These are phyloP conservation scores for Seira musarum DNA, from an alignment of 2,888 invertebrate species.

Conservation along the genomic window DNA sequence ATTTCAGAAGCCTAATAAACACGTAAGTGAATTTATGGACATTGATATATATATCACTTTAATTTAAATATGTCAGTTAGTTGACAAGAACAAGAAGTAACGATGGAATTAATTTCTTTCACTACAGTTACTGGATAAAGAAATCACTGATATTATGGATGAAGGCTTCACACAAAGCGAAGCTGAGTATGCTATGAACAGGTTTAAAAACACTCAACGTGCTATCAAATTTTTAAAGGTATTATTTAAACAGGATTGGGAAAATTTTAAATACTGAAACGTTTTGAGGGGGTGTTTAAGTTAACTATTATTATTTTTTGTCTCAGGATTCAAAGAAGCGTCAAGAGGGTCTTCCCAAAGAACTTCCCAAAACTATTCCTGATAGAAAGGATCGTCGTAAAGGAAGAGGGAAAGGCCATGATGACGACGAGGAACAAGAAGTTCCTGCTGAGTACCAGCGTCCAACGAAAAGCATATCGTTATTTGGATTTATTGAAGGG, in stretches of 20 bases:
- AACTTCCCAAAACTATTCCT: not conserved
- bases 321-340: constrained; percentile 40
- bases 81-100: constrained; percentile 7
- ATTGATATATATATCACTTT: not conserved
- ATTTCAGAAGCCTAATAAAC: constrained; percentile 61
- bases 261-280: too few species aligned
- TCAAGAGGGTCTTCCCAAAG: constrained; percentile 31
- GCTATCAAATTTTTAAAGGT: constrained; percentile 65
- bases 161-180: constrained; percentile 67
- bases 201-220: constrained; percentile 65
- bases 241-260: too few species aligned
- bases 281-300: too few species aligned
- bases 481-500: constrained; percentile 67
- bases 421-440: constrained; percentile 65
- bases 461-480: constrained; percentile 63
- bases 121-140: constrained; percentile 64
- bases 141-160: constrained; percentile 64
- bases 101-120: constrained; percentile 25
- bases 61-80: constrained; percentile 19
- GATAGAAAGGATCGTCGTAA: constrained; percentile 52
- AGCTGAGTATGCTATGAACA: constrained; percentile 63
- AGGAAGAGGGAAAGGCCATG: constrained; percentile 33
- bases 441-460: constrained; percentile 65
- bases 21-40: constrained; percentile 34
- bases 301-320: too few species aligned